Evolutionary conservation across 1,140 invertebrate species (phyloP), one percentile per base, ranked within the genome.

Genomic region (Bombus waltoni): DNA sequence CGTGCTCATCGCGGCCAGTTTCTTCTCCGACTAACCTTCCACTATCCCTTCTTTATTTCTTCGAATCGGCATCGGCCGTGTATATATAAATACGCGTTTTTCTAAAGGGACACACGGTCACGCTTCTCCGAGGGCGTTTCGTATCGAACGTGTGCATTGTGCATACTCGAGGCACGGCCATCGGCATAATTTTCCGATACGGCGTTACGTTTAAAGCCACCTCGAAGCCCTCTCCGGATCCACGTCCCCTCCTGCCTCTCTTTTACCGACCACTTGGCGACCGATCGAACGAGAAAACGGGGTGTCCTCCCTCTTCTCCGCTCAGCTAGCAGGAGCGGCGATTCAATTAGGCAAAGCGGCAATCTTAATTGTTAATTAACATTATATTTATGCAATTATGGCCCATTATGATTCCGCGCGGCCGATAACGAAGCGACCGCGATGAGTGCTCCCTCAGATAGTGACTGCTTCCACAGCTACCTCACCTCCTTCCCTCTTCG

Each of bases 291-390:
- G 47, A 47, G 66, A 59, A 74, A 66, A 86, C 53, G 68, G 11
- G 47, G 47, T 22, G 18, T 22, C 59, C 18, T 57, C 53, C 22
- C 18, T 13, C 35, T 65, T 42, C 32, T 22, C 57, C 10, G 40
- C 28, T 35, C 80, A 25, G 22, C 73, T 81, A 74, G 86, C 86
- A 80, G 83, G 81, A 86, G 90, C 84, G 85, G 88, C 87, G 85
- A 93, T 93, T 94, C 93, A 94, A 94, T 94, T 94, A 94, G 88
- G 90, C 90, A 90, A 91, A 85, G 82, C 87, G 82, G 90, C 88
- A 93, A 93, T 93, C 93, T 93, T 92, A 93, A 93, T 94, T 91
- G 92, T 93, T 93, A 92, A 94, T 94, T 93, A 93, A 94, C 91
- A 93, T 93, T 94, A 93, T 93, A 93, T 93, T 94, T 94, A 92